Evolutionary conservation across 2,797 vertebrate species (phyloP), one percentile per base, ranked within the genome.

Genomic region (Alca torda): DNA sequence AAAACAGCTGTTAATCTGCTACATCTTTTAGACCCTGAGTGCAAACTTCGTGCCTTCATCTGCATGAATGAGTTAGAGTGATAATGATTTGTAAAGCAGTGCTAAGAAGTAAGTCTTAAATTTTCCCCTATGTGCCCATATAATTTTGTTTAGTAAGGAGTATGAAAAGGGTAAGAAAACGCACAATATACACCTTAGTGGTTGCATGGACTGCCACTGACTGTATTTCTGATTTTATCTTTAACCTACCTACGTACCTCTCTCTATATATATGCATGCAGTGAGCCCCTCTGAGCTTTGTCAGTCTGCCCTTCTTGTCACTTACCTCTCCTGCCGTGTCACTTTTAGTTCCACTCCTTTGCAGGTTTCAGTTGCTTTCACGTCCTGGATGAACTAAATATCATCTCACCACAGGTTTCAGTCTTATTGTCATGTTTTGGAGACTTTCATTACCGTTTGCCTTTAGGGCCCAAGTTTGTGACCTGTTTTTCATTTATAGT

Each of bases 241-340:
- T 70, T 63, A 60, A 50, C 28, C 70, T 45, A 35, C 0, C 21
- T 6, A 2, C 14, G 12, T 8, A 2, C 11, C 20, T 21, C 25
- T 11, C 24, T 37, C 4, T 25, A 15, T 12, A 26, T 8, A 63
- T 37, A 1, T 26, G 28, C 16, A 31, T 45, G 35, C 28, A 56
- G 14, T 82, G 50, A 90, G 12, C 20, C 3, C 9, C 24, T 59
- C n/a, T 48, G 68, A 50, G n/a, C 13, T 53, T 63, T 54, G 37
- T 64, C 28, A 41, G 15, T 16, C 9, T 83, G 54, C 14, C 20
- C 9, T 33, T 67, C 78, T 33, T 64, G 37, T 56, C 45, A 19
- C 43, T 14, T 25, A 53, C 37, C 30, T 87, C 26, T 82, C 31
- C 19, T 0, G 0, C 57, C 1, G 0, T 17, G 53, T 48, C 39